Percentiles rank a stretch among this genome's conserved stretches.
Conservation (phyloP, 1,140 invertebrate species). For the Euglossa dilemma region DNA sequence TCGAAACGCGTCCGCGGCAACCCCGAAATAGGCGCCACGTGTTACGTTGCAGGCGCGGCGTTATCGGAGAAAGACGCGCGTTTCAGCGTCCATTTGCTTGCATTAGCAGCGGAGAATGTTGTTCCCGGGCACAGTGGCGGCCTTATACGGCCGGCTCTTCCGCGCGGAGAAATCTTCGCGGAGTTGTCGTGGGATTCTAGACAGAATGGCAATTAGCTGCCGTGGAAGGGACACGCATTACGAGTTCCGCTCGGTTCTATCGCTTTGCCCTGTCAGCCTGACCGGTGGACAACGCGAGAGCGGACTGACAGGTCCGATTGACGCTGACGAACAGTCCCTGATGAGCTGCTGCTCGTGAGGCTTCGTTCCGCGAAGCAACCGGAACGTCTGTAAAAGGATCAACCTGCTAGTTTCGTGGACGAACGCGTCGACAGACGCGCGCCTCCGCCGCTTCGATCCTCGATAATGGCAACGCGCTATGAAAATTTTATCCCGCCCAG, state of each 20-base stretch:
- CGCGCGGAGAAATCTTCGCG: slow-evolving; percentile 29
- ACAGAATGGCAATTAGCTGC: slow-evolving; percentile 52
- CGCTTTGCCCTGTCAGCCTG: slow-evolving; percentile 24
- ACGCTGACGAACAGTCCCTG: slow-evolving; percentile 33
- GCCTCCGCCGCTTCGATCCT: too few species aligned
- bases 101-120: slow-evolving; percentile 14
- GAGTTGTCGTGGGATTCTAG: slow-evolving; percentile 29
- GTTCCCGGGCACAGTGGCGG: not conserved
- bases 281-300: slow-evolving; percentile 12
- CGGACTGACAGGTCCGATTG: slow-evolving; percentile 23
- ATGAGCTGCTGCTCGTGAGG: not conserved
- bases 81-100: slow-evolving; percentile 31
- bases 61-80: slow-evolving; percentile 23
- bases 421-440: too few species aligned
- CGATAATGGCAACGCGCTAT: too few species aligned
- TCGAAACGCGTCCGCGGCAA: not conserved
- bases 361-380: not conserved
- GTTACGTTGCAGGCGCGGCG: slow-evolving; percentile 14
- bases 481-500: too few species aligned
- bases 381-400: not conserved
- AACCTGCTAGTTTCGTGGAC: not conserved
- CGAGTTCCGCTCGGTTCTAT: slow-evolving; percentile 19
- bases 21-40: slow-evolving; percentile 11
- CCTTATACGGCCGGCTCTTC: slow-evolving; percentile 29
- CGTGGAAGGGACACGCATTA: slow-evolving; percentile 27